phyloP scores from a whole-genome alignment of 1,140 invertebrate species.

The Condylostylus longicornis region DNA sequence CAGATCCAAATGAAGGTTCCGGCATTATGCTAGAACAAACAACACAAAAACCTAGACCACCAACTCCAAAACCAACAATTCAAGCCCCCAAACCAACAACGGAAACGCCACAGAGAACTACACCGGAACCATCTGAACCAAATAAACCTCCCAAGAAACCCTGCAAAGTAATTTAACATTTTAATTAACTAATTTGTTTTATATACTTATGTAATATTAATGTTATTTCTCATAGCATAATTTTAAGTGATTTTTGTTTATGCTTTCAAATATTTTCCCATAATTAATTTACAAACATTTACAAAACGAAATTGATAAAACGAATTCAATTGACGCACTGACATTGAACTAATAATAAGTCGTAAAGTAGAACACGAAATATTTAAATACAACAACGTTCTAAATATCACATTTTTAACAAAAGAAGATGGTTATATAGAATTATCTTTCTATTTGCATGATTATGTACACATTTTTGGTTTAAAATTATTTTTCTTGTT shows the following conservation, averaged over 20 bases:
- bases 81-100: slow-evolving; percentile 9
- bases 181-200: too few species aligned
- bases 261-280: not conserved
- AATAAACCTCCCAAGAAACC: slow-evolving; percentile 15
- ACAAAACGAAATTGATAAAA: not conserved
- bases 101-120: slow-evolving; percentile 14
- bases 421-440: too few species aligned
- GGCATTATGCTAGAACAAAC: slow-evolving; percentile 14
- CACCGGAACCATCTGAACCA: slow-evolving; percentile 13
- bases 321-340: too few species aligned
- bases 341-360: too few species aligned
- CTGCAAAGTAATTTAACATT: too few species aligned
- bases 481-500: too few species aligned
- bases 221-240: not conserved
- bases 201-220: too few species aligned
- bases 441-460: too few species aligned
- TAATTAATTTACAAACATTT: not conserved
- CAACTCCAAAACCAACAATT: slow-evolving; percentile 16
- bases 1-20: slow-evolving; percentile 30
- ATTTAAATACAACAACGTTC: too few species aligned
- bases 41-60: slow-evolving; percentile 28
- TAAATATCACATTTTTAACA: too few species aligned
- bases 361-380: too few species aligned
- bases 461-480: too few species aligned
- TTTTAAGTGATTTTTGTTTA: not conserved